Percentiles rank a stretch among this genome's conserved stretches.
Conservation (phyloP, 2,797 vertebrate genomes). For the Notamacropus eugenii region DNA sequence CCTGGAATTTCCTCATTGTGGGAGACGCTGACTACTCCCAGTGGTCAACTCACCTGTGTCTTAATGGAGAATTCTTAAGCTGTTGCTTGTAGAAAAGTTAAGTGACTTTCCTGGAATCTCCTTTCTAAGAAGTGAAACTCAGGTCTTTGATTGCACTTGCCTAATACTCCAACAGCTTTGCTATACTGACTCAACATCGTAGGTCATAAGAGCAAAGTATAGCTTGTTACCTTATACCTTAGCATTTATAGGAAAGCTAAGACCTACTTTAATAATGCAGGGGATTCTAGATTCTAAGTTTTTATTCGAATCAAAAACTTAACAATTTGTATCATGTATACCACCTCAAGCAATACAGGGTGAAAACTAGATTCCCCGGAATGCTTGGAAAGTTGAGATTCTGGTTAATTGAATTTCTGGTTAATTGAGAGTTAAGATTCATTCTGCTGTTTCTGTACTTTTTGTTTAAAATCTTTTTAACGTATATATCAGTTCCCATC, state of each 20-base stretch:
- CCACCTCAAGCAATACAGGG: background rate
- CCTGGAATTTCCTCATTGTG: background rate
- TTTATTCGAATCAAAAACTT: constrained; percentile 9
- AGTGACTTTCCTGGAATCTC: background rate
- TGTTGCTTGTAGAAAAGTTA: background rate
- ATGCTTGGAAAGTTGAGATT: background rate
- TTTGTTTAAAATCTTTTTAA: constrained; percentile 15
- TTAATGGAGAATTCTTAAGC: background rate
- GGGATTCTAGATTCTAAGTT: constrained; percentile 31
- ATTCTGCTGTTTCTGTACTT: constrained; percentile 10
- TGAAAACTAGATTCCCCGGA: constrained; percentile 10
- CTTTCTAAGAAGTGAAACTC: constrained; percentile 46
- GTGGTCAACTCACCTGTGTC: background rate
- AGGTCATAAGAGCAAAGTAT: background rate
- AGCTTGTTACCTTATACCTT: background rate
- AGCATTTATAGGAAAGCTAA: background rate
- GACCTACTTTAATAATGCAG: background rate
- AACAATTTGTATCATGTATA: constrained; percentile 22
- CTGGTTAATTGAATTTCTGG: constrained; percentile 35
- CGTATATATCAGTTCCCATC: background rate
- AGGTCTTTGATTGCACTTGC: background rate
- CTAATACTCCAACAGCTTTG: background rate
- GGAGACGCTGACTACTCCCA: background rate
- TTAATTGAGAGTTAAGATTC: constrained; percentile 15
- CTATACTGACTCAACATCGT: background rate